Evolutionary conservation across 2,797 vertebrate genomes (phyloP).

Genomic region (Aphelocoma californica): DNA sequence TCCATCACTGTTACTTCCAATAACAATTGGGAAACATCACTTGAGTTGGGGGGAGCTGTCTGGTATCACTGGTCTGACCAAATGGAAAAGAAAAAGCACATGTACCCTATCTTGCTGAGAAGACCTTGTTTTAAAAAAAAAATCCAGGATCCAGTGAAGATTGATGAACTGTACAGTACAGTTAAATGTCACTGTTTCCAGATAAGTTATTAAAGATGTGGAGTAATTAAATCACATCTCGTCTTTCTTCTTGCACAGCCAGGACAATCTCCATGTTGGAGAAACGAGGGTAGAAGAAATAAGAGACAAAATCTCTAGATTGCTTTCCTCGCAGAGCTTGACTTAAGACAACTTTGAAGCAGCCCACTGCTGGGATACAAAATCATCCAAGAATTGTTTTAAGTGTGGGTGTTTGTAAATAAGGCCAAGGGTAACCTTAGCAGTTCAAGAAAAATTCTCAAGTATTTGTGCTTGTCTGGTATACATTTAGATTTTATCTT

Average conservation of each 20-base stretch:
- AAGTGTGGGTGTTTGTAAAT: background rate
- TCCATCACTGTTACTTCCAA: background rate
- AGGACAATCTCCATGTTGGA: background rate
- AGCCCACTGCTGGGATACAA: background rate
- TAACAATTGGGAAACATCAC: background rate
- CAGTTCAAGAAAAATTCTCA: slow-evolving; percentile 13
- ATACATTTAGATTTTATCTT: background rate
- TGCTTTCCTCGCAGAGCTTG: background rate
- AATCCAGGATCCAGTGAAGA: background rate
- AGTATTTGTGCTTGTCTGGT: slow-evolving; percentile 32
- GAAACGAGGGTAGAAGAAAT: background rate
- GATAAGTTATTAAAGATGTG: background rate
- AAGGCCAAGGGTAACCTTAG: background rate
- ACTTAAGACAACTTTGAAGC: background rate
- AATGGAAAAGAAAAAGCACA: background rate
- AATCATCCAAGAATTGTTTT: background rate
- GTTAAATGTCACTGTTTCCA: slow-evolving; percentile 27
- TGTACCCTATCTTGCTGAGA: background rate
- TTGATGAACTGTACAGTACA: slow-evolving; percentile 17
- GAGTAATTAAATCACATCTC: slow-evolving; percentile 27
- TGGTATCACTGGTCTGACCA: background rate
- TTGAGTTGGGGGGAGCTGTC: background rate
- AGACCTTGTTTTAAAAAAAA: background rate
- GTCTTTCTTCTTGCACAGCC: background rate
- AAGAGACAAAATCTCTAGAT: background rate